phyloP scores from a whole-genome alignment of 2,797 vertebrate species.

The Erethizon dorsatum region DNA sequence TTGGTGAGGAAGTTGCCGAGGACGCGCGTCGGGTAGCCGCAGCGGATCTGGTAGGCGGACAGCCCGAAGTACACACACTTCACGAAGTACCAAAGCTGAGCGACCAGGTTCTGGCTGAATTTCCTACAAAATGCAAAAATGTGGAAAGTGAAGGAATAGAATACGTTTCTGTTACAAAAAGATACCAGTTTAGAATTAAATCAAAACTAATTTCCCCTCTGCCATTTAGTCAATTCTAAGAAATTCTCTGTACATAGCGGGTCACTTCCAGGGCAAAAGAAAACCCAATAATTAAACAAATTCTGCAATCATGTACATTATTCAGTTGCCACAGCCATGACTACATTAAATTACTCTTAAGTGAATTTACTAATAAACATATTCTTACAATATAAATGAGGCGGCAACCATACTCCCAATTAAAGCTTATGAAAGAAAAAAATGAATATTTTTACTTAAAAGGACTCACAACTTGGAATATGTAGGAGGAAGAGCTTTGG shows the following conservation, averaged over 20 bases:
- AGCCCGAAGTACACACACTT: conserved; percentile 99
- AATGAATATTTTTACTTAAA: neutral
- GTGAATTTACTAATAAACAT: neutral
- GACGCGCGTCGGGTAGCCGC: conserved; percentile 98
- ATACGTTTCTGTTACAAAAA: neutral
- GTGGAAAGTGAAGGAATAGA: conserved; percentile 3
- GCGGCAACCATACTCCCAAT: neutral
- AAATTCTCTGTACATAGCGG: neutral
- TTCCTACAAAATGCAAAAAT: conserved; percentile 91
- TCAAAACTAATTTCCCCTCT: neutral
- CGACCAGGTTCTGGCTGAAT: conserved; percentile 97
- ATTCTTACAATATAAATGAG: neutral
- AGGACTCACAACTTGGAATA: neutral
- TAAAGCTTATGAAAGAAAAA: neutral
- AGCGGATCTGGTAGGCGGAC: conserved; percentile 99
- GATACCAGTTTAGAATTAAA: neutral
- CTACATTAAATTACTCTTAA: conserved; percentile 10
- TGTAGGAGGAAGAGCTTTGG: neutral
- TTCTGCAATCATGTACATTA: neutral
- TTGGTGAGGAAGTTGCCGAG: conserved; percentile 99
- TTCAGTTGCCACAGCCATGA: neutral
- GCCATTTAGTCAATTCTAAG: neutral
- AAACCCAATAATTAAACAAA: neutral
- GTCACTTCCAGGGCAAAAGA: conserved; percentile 12
- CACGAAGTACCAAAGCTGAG: conserved; percentile 99